These are phyloP conservation scores for Megaleporinus macrocephalus DNA, from an alignment of 2,113 vertebrate genomes.

Conservation along the genomic window DNA sequence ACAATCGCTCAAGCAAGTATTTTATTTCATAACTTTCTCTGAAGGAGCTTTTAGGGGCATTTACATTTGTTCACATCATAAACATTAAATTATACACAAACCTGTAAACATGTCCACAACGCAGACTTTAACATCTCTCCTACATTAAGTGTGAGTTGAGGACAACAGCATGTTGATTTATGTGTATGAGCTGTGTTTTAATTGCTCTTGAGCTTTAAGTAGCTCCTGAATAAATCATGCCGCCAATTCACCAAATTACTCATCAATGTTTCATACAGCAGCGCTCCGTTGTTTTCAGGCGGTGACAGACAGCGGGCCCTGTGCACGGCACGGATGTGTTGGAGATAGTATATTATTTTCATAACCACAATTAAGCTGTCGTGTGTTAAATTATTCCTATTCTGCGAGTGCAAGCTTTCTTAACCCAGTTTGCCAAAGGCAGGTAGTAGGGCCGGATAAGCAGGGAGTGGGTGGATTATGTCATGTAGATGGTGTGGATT, in stretches of 20 bases:
- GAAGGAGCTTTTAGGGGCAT: too few relatives aligned
- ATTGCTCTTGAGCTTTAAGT: too few relatives aligned
- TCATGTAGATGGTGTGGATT: conserved; percentile 25
- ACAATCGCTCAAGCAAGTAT: too few relatives aligned
- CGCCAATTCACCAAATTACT: background rate
- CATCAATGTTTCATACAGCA: background rate
- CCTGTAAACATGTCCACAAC: too few relatives aligned
- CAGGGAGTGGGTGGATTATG: conserved; percentile 15
- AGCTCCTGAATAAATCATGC: too few relatives aligned
- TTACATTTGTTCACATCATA: too few relatives aligned
- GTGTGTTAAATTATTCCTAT: background rate
- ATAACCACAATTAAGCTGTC: conserved; percentile 1
- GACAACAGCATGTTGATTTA: background rate
- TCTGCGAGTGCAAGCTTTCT: background rate
- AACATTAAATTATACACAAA: too few relatives aligned
- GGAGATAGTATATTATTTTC: background rate
- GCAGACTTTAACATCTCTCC: too few relatives aligned
- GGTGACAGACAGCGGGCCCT: background rate
- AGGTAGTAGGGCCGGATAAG: conserved; percentile 18
- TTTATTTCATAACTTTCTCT: too few relatives aligned
- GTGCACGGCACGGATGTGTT: background rate
- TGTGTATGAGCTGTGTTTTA: too few relatives aligned
- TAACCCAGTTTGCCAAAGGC: background rate
- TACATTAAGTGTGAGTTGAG: too few relatives aligned
- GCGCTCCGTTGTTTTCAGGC: background rate